Base-by-base conservation (phyloP, 2,888 invertebrate genomes). In the Phyllotreta cruciferae region DNA sequence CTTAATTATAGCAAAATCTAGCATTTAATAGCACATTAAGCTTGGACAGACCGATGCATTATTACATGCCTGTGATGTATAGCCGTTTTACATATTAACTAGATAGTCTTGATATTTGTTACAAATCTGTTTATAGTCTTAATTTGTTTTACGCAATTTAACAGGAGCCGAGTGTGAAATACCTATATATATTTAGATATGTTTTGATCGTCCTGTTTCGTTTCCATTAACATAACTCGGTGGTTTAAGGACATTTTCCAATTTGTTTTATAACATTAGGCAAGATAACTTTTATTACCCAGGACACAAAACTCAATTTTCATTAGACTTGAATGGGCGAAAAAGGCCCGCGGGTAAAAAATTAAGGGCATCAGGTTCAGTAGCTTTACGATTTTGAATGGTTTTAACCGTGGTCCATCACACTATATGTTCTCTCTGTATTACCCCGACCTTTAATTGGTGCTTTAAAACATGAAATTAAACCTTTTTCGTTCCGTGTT, bases 1-100 rank as follows among this genome's bases (percentile, higher is more conserved):
- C 73, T 74, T 73, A 72, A 75, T 75, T 75, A 75, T 74, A 66
- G 68, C 69, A 72, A 74, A 75, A 75, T 75, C 72, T 74, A 70
- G 71, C 71, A 71, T 71, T 72, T 74, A 75, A 75, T 74, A 71
- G 71, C 69, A 64, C 71, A 68, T 74, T 74, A 69, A 71, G 69
- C 64, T 63, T 68, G 66, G 68, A 70, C 69, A 62, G 58, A 64
- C 66, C 65, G 66, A 69, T 69, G 67, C 70, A 70, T 71, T 71
- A 71, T 71, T 71, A 64, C 66, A 63, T 45, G 58, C 62, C 57
- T 54, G 69, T 73, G 72, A 73, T 71, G 70, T 69, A 71, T 71
- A 66, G 62, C 68, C 68, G 66, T 70, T 71, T 71, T 71, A 69
- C 72, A 73, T 71, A 71, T 73, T 71, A 71, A 73, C 68, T 71